Percentiles rank a stretch among this genome's conserved stretches.
Conservation (phyloP, 2,888 invertebrate species). For the Acanthosepion esculentum region DNA sequence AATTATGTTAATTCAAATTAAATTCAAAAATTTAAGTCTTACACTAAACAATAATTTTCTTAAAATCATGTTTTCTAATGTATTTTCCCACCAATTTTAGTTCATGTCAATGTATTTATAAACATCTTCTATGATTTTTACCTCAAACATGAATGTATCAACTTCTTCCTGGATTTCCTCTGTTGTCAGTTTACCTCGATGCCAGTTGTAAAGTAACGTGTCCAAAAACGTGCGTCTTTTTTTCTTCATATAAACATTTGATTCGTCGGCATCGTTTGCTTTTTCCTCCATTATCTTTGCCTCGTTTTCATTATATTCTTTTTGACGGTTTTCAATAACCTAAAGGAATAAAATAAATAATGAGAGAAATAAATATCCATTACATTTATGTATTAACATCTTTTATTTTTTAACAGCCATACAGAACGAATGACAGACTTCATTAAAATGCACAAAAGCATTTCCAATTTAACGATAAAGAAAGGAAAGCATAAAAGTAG, state of each 20-base stretch:
- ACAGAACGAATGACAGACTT: too few relatives aligned
- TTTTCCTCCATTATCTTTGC: neutral
- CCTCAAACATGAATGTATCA: constrained; percentile 79
- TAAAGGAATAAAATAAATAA: neutral
- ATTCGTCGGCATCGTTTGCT: neutral
- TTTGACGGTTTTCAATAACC: neutral
- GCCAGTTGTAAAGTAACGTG: constrained; percentile 87
- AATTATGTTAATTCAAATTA: too few relatives aligned
- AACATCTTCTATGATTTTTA: constrained; percentile 52
- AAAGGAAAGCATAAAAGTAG: too few relatives aligned
- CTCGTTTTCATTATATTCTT: neutral
- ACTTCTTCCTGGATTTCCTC: constrained; percentile 77
- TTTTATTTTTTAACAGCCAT: too few relatives aligned
- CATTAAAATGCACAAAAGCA: too few relatives aligned
- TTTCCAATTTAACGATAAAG: too few relatives aligned
- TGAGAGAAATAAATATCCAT: neutral
- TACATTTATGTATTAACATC: too few relatives aligned
- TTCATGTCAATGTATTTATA: constrained; percentile 41
- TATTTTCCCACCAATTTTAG: neutral
- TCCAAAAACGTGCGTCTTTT: constrained; percentile 89
- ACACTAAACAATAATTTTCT: too few relatives aligned
- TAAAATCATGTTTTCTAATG: too few relatives aligned
- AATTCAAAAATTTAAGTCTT: too few relatives aligned
- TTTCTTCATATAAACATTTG: constrained; percentile 75
- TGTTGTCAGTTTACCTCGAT: constrained; percentile 77